Base-by-base conservation (phyloP, 2,888 invertebrate species). In the Cylloceria caligata region DNA sequence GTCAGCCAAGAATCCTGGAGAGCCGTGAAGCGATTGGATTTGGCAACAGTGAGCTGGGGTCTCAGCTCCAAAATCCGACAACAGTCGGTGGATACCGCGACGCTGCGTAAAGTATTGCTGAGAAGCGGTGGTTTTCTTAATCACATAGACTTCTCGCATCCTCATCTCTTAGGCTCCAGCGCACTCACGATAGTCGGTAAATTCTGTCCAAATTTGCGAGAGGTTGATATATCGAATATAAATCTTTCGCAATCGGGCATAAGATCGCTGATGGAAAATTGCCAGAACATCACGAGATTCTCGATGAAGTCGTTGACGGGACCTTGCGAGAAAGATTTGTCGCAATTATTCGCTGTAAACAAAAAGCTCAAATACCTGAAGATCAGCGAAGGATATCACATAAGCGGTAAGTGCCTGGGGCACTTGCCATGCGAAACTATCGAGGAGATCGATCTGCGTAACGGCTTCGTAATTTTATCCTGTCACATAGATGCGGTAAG, bases 171-270 rank as follows among this genome's bases (percentile, higher is more conserved):
- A 84, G 93, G 94, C 87, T 93, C 93, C 88, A 94, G 94, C 87
- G 94, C 94, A 21, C 93, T 94, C 45, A 94, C 94, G 85, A 93
- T 94, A 13, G 91, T 95, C 77, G 94, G 94, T 86, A 94, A 94
- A 93, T 93, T 94, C 88, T 95, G 95, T 84, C 94, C 94, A 7
- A 93, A 94, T 88, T 93, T 95, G 1, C 94, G 94, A 82, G 93
- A 93, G 80, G 91, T 95, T 49, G 93, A 94, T 91, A 93, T 94
- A 47, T 86, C 88, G 2, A 93, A 93, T 21, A 93, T 95, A 90
- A 91, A 93, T 78, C 93, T 94, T 0, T 94, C 94, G 80, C 93
- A 94, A 84, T 94, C 94, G 92, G 94, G 94, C 42, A 88, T 93
- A 62, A 79, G 85, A 85, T 93, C 94, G 3, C 87, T 95, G 16